Evolutionary conservation across 2,797 vertebrate species (phyloP).

Genomic region (Ambastaia sidthimunki): DNA sequence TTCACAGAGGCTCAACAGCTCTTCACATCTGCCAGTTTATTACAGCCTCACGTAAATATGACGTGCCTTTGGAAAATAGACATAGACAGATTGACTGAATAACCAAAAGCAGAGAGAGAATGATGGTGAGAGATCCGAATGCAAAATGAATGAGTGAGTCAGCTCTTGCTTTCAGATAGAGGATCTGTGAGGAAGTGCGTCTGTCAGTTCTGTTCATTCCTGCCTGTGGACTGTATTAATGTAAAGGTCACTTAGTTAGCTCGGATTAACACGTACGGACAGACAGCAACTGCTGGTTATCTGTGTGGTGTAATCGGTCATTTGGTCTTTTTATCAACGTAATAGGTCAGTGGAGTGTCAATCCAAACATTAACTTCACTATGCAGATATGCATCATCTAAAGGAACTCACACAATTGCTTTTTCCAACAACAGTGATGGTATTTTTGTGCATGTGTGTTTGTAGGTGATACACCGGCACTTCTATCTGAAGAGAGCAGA

Average conservation of each 20-base stretch:
- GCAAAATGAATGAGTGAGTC: neutral
- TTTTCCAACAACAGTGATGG: too few species aligned
- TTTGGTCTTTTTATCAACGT: too few species aligned
- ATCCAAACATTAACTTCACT: too few species aligned
- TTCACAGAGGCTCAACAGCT: neutral
- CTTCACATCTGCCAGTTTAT: neutral
- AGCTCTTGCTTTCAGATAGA: neutral
- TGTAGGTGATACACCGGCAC: constrained; percentile 96
- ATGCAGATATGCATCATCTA: constrained; percentile 7
- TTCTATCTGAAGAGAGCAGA: constrained; percentile 97
- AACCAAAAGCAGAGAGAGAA: neutral
- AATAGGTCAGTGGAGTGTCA: too few species aligned
- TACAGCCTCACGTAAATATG: neutral
- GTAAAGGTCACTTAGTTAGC: constrained; percentile 63
- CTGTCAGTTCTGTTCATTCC: constrained; percentile 13
- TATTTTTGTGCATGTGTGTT: neutral
- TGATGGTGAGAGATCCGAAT: too few species aligned
- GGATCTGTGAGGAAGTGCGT: constrained; percentile 1
- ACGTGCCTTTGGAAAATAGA: constrained; percentile 7
- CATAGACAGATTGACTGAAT: neutral
- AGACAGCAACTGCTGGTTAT: constrained; percentile 20
- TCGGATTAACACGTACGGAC: constrained; percentile 7
- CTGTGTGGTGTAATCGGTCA: neutral
- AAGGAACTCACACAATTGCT: too few species aligned
- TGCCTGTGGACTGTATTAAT: constrained; percentile 54